A percentile compares a stretch with the other conserved stretches of the same genome.
Conservation (phyloP, 2,888 invertebrate genomes). For the Parnassius orleans region DNA sequence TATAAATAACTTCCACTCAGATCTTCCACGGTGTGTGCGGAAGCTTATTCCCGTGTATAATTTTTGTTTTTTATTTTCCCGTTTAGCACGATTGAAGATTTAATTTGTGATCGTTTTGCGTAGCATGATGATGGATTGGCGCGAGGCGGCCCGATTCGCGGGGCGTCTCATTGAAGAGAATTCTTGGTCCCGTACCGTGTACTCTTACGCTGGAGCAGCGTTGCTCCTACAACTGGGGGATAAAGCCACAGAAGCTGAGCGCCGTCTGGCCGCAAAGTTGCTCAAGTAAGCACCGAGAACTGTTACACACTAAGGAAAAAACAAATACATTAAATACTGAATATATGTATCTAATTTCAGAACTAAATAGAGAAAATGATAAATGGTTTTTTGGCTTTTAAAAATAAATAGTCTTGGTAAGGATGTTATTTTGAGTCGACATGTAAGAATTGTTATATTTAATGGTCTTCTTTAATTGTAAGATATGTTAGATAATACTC, state of each 20-base stretch:
- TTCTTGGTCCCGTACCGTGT: constrained; percentile 95
- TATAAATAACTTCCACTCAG: no score
- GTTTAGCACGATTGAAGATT: constrained; percentile 8
- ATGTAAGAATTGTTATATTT: no score
- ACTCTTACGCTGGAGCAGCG: constrained; percentile 93
- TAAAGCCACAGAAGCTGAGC: constrained; percentile 62
- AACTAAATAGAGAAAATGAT: no score
- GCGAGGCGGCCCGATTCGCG: constrained; percentile 87
- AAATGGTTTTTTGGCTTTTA: no score
- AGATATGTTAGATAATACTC: no score
- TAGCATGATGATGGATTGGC: constrained; percentile 88
- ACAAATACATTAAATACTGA: no score
- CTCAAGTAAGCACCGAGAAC: constrained; percentile 80
- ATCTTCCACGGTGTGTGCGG: no score
- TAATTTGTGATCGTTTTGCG: constrained; percentile 11
- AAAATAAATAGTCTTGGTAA: no score
- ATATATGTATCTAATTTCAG: no score
- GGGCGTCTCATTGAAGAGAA: constrained; percentile 87
- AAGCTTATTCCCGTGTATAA: neutral
- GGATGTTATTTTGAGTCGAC: no score
- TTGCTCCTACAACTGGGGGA: constrained; percentile 88
- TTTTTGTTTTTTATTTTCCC: constrained; percentile 1
- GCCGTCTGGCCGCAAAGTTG: constrained; percentile 81
- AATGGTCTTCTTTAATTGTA: no score
- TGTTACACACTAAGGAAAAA: no score